Evolutionary conservation across 1,140 invertebrate genomes (phyloP), one percentile per base, ranked within the genome.

Genomic region (Adoxophyes honmai): DNA sequence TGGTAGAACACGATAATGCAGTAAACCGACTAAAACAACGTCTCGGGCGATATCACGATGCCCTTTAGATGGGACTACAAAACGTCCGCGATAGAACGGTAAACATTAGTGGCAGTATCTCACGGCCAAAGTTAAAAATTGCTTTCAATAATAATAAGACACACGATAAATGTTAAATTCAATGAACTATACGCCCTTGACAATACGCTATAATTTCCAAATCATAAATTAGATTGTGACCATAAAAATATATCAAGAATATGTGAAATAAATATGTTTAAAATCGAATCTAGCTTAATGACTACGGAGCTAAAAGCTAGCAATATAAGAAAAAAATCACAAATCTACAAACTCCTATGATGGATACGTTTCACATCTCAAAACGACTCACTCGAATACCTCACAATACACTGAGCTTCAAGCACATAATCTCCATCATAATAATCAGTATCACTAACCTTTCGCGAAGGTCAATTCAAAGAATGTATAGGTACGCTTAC

Each of bases 391-490:
- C 66, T 66, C 60, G 62, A 57, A 64, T 62, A 68, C 60, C 62
- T 63, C 58, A 73, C 64, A 61, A 60, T 68, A 69, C 72, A 67
- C 55, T 60, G 72, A 82, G 79, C 75, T 75, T 56, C 71, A 59
- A 77, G 75, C 70, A 66, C 74, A 67, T 66, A 70, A 74, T 70
- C 68, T 75, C 71, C 64, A 72, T 71, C 78, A 81, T 75, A 79
- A 75, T 80, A 80, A 80, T 69, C 80, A 85, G 73, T 88, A 88
- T 88, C 85, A 88, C 85, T 88, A 88, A 88, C 85, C 85, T 88
- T 86, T 72, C 83, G 55, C 69, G 80, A 88, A 88, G 85, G 85
- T 88, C 83, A 88, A 88, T 88, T 71, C 64, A 84, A 86, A 88
- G 85, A 88, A 88, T 88, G 85, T 88, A 84, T 85, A 84, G 83